phyloP scores from a whole-genome alignment of 1,140 invertebrate genomes.

The Drosophila ercepeae region DNA sequence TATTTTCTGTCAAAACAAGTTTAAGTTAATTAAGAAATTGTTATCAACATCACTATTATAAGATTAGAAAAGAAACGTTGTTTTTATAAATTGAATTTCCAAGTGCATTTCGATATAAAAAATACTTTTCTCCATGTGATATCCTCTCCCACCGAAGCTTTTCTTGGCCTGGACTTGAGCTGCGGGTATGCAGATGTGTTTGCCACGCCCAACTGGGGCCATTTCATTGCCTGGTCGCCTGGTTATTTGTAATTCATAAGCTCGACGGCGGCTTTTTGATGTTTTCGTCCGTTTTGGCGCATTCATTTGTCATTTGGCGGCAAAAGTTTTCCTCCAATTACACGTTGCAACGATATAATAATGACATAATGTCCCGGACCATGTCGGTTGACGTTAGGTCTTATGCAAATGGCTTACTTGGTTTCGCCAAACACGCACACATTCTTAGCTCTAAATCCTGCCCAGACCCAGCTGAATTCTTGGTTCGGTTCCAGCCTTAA shows the following conservation, averaged over 20 bases:
- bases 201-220: slow-evolving; percentile 52
- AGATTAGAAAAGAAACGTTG: neutral
- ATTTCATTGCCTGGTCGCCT: slow-evolving; percentile 48
- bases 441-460: slow-evolving; percentile 8
- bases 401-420: slow-evolving; percentile 38
- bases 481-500: slow-evolving; percentile 6
- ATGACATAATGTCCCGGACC: slow-evolving; percentile 73
- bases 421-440: slow-evolving; percentile 12
- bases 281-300: slow-evolving; percentile 52
- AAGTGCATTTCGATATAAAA: neutral
- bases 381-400: slow-evolving; percentile 8
- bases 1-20: neutral
- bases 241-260: slow-evolving; percentile 79
- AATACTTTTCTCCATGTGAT: slow-evolving; percentile 12
- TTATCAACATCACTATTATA: neutral
- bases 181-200: slow-evolving; percentile 59
- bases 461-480: slow-evolving; percentile 1
- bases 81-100: neutral
- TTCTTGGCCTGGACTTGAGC: neutral
- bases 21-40: neutral
- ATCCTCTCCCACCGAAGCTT: slow-evolving; percentile 15
- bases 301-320: slow-evolving; percentile 76
- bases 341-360: slow-evolving; percentile 79
- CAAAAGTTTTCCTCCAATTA: slow-evolving; percentile 78
- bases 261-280: slow-evolving; percentile 67